Evolutionary conservation across 2,888 invertebrate species (phyloP), one percentile per base, ranked within the genome.

Genomic region (Stratiomys singularior): DNA sequence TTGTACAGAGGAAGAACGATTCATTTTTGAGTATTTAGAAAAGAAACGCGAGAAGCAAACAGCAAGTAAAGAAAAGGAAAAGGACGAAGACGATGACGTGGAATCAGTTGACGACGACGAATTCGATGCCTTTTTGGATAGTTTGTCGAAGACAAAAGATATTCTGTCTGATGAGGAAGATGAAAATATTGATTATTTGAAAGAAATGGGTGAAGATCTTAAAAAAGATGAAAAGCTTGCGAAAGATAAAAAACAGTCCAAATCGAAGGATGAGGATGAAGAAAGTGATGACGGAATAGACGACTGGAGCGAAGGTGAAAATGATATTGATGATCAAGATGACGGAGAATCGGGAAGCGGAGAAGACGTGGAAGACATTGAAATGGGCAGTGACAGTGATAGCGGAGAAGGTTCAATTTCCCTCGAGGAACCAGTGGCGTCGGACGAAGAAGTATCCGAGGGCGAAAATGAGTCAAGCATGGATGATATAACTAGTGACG

Each of bases 1-100:
- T 80, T 94, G 98, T 82, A 98, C 98, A 0, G 95, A 94, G 0
- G 98, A 99, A 83, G 98, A 99, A 86, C 89, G 85, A 82, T 87
- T 84, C 80, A 87, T 87, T 82, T 86, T 83, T 83, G 93, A 92
- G 83, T 93, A 91, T 85, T 87, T 93, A 46, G 90, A 89, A 80
- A 86, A 86, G 66, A 89, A 88, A 80, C 87, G 87, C 1, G 83
- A 88, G 77, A 88, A 88, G 80, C 86, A 81, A 81, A 18, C 87
- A n/a, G 86, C 87, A 21, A 81, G 86, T 76, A 83, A 82, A 27
- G 82, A 85, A 46, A 86, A 83, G 79, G 81, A 82, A 7, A 88
- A 87, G 0, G 87, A 88, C 4, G 90, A 91, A 63, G 91, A 91
- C 5, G 90, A 92, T 46, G 90, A 89, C 66, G 90, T 90, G 81